Percentiles rank a stretch among this genome's conserved stretches.
Conservation (phyloP, 2,888 invertebrate species). For the Drosophila nigricruria region DNA sequence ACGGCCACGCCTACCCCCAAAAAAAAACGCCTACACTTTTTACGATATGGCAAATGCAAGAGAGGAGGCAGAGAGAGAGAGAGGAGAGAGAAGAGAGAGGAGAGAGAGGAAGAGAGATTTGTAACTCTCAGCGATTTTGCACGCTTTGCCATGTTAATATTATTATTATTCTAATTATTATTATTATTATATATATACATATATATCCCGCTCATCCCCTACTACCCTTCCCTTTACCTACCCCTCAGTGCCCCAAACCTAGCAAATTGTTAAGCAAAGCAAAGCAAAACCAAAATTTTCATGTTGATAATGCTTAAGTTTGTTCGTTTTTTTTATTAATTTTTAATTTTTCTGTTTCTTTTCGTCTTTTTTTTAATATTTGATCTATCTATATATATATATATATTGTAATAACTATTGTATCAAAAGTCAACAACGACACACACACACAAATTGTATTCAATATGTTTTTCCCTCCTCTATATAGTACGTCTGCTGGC, state of each 20-base stretch:
- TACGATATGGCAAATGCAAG: conserved; percentile 2
- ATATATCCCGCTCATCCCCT: conserved; percentile 1
- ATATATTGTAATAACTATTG: conserved; percentile 22
- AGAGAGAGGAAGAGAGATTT: background rate
- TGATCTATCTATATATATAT: background rate
- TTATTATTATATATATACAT: conserved; percentile 12
- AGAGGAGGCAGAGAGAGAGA: background rate
- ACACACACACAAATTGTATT: conserved; percentile 11
- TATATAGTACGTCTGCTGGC: background rate
- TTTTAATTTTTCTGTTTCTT: conserved; percentile 2
- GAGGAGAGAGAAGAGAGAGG: background rate
- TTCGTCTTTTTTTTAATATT: conserved; percentile 11
- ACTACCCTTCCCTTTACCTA: background rate
- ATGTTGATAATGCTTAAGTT: conserved; percentile 11
- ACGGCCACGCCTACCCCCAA: conserved; percentile 13
- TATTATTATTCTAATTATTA: conserved; percentile 3
- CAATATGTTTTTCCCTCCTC: conserved; percentile 14
- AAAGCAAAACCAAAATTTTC: conserved; percentile 2
- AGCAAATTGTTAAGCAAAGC: conserved; percentile 12
- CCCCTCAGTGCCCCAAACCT: background rate
- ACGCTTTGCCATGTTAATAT: conserved; percentile 11
- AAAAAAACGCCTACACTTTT: conserved; percentile 12
- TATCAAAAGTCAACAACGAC: conserved; percentile 14
- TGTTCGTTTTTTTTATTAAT: conserved; percentile 8
- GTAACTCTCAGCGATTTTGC: conserved; percentile 2